Conservation (phyloP, 2,113 vertebrate genomes). For the Gopherus evgoodei region DNA sequence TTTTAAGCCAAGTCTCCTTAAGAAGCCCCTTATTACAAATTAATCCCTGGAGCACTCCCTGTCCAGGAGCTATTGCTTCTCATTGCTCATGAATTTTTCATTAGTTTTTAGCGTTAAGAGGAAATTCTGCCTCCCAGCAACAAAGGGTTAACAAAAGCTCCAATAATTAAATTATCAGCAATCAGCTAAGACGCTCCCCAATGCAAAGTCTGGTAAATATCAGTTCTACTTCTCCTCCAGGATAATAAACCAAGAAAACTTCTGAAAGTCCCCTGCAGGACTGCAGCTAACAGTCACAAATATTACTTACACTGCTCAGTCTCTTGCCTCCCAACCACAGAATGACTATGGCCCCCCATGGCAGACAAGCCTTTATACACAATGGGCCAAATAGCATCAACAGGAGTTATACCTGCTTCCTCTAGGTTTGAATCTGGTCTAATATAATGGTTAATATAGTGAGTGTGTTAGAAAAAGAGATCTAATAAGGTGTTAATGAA, state of each 20-base stretch:
- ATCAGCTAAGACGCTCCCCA: slow-evolving; percentile 19
- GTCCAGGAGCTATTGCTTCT: neutral
- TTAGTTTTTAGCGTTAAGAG: neutral
- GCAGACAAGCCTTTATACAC: neutral
- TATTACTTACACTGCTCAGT: neutral
- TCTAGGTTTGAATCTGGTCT: neutral
- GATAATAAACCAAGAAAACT: neutral
- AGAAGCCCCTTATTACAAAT: slow-evolving; percentile 49
- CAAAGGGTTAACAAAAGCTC: slow-evolving; percentile 58
- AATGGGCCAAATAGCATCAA: neutral
- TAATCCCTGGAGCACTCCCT: neutral
- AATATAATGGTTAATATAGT: neutral
- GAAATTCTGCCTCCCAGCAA: slow-evolving; percentile 14
- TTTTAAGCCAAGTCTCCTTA: slow-evolving; percentile 59
- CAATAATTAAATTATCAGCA: slow-evolving; percentile 54
- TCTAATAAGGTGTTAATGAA: neutral
- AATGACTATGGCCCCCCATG: neutral
- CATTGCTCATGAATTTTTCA: slow-evolving; percentile 8
- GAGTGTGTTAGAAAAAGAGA: neutral
- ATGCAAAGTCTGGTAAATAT: slow-evolving; percentile 14
- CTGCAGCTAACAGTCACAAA: neutral
- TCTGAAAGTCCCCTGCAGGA: neutral
- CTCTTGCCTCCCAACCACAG: neutral
- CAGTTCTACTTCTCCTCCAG: slow-evolving; percentile 29
- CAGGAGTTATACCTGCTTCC: neutral